Evolutionary conservation across 1,140 invertebrate genomes (phyloP).

Genomic region (Calephelis nemesis): DNA sequence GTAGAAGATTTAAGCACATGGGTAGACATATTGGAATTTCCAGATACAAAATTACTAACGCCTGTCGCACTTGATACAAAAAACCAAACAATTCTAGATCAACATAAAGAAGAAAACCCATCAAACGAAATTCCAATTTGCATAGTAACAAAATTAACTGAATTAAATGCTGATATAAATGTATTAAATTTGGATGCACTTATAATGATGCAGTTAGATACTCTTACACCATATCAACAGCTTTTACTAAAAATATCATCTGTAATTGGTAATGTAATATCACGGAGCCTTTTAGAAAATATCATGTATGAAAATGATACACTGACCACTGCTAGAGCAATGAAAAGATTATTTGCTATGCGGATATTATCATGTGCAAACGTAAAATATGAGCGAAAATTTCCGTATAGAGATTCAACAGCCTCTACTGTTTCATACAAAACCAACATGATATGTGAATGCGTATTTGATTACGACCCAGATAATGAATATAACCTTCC

Average conservation of each 20-base stretch:
- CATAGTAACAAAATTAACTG: slow-evolving; percentile 50
- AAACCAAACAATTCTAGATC: slow-evolving; percentile 49
- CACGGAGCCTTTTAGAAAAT: slow-evolving; percentile 67
- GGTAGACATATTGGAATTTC: slow-evolving; percentile 54
- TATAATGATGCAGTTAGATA: slow-evolving; percentile 77
- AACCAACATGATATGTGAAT: slow-evolving; percentile 52
- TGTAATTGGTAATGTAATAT: slow-evolving; percentile 74
- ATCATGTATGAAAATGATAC: slow-evolving; percentile 74
- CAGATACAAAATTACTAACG: slow-evolving; percentile 44
- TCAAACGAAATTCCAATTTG: slow-evolving; percentile 53
- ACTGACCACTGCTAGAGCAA: slow-evolving; percentile 62
- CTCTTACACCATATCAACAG: slow-evolving; percentile 75
- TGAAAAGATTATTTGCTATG: slow-evolving; percentile 68
- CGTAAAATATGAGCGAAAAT: slow-evolving; percentile 38
- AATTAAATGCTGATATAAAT: slow-evolving; percentile 61
- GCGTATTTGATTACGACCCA: slow-evolving; percentile 61
- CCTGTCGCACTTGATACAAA: slow-evolving; percentile 50
- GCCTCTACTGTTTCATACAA: slow-evolving; percentile 33
- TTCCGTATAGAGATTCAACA: slow-evolving; percentile 33
- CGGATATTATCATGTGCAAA: slow-evolving; percentile 62
- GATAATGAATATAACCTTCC: slow-evolving; percentile 54
- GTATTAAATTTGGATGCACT: slow-evolving; percentile 70
- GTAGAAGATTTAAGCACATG: slow-evolving; percentile 39
- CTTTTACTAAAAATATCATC: slow-evolving; percentile 77
- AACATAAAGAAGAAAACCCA: slow-evolving; percentile 44